Evolutionary conservation across 2,888 invertebrate species (phyloP).

Genomic region (Geotrupes spiniger): DNA sequence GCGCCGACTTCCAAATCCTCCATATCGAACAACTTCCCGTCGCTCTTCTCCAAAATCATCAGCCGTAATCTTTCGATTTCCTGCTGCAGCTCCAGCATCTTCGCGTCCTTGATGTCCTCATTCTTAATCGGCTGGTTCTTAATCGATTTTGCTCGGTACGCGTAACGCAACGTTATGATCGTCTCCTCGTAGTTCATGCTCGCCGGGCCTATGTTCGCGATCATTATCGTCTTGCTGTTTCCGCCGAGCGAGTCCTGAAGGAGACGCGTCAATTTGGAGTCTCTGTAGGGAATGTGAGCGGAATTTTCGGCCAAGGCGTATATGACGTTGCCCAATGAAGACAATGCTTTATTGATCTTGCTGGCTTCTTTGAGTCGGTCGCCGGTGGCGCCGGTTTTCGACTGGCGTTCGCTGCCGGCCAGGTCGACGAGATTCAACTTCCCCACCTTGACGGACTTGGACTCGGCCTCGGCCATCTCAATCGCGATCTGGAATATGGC

Average conservation of each 20-base stretch:
- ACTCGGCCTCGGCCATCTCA: constrained; percentile 81
- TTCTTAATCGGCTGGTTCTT: constrained; percentile 98
- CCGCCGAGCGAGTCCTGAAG: constrained; percentile 98
- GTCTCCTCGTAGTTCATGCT: constrained; percentile 98
- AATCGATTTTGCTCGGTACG: constrained; percentile 96
- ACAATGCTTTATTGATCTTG: constrained; percentile 94
- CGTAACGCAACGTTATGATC: constrained; percentile 92
- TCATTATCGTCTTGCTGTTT: constrained; percentile 98
- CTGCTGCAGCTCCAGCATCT: constrained; percentile 88
- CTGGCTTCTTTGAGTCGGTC: constrained; percentile 93
- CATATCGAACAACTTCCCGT: constrained; percentile 32
- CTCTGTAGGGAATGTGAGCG: constrained; percentile 94
- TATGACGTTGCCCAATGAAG: constrained; percentile 96
- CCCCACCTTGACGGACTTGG: constrained; percentile 70
- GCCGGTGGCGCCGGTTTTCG: constrained; percentile 94
- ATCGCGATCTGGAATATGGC: constrained; percentile 98
- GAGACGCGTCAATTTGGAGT: constrained; percentile 93
- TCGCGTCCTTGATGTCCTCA: constrained; percentile 98
- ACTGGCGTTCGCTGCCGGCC: constrained; percentile 96
- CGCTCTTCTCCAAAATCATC: constrained; percentile 43
- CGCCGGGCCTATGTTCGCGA: constrained; percentile 98
- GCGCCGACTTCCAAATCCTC: background rate
- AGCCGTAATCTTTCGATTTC: constrained; percentile 72
- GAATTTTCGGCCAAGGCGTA: constrained; percentile 94
- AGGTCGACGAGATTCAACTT: constrained; percentile 96